phyloP scores from a whole-genome alignment of 2,888 invertebrate genomes.

The Eupithecia subfuscata region DNA sequence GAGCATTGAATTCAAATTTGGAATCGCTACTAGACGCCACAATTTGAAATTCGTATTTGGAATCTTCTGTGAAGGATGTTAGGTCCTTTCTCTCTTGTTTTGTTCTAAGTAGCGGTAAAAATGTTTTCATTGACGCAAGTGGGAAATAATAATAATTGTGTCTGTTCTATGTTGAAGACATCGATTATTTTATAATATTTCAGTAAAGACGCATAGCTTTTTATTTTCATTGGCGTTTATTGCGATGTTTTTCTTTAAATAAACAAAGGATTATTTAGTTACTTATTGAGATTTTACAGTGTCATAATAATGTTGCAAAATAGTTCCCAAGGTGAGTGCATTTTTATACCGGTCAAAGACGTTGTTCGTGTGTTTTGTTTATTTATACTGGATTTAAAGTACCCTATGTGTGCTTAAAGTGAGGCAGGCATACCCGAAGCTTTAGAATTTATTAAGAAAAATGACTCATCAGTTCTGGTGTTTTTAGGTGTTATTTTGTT shows the following conservation, averaged over 20 bases:
- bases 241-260: background rate
- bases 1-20: conserved; percentile 62
- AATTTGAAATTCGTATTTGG: conserved; percentile 82
- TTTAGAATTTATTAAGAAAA: conserved; percentile 28
- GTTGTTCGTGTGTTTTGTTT: conserved; percentile 42
- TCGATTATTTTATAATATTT: background rate
- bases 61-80: conserved; percentile 80
- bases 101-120: conserved; percentile 77
- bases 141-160: conserved; percentile 76
- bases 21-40: conserved; percentile 61
- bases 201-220: background rate
- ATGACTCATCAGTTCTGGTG: conserved; percentile 29
- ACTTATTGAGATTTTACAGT: conserved; percentile 30
- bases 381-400: conserved; percentile 32
- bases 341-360: conserved; percentile 37
- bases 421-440: conserved; percentile 24
- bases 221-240: background rate
- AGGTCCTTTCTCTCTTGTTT: conserved; percentile 77
- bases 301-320: conserved; percentile 23
- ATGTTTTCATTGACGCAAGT: conserved; percentile 68
- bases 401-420: conserved; percentile 24
- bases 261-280: background rate
- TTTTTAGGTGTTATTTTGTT: conserved; percentile 20
- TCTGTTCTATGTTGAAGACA: background rate
- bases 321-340: conserved; percentile 29